Conservation (phyloP, 1,140 invertebrate species). For the Paraescarpia echinospica region DNA sequence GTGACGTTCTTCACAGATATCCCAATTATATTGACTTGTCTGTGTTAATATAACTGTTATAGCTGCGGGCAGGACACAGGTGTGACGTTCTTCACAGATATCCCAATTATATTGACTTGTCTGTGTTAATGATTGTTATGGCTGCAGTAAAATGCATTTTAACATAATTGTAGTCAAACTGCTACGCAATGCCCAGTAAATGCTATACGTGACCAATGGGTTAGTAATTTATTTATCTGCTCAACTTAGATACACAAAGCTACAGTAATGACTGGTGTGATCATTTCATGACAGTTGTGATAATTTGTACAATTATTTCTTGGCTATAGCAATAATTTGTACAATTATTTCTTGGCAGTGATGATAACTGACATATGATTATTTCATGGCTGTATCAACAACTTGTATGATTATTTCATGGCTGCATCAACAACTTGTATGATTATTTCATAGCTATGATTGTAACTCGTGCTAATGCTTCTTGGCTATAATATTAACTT, state of each 20-base stretch:
- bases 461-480: too few species aligned
- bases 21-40: too few species aligned
- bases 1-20: too few species aligned
- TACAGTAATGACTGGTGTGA: not conserved
- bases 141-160: not conserved
- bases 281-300: not conserved
- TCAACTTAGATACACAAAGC: not conserved
- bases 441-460: not conserved
- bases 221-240: not conserved
- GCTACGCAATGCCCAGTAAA: not conserved
- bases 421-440: not conserved
- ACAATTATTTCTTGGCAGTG: not conserved
- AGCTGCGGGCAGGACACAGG: too few species aligned
- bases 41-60: too few species aligned
- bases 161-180: not conserved
- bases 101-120: too few species aligned
- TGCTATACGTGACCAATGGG: not conserved
- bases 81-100: too few species aligned
- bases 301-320: not conserved
- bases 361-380: too few species aligned
- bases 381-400: not conserved
- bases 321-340: not conserved
- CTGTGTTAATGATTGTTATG: too few species aligned
- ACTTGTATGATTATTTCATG: not conserved
- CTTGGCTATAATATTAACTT: not conserved